phyloP scores from a whole-genome alignment of 2,113 vertebrate species.

The Nothobranchius kuhntae region DNA sequence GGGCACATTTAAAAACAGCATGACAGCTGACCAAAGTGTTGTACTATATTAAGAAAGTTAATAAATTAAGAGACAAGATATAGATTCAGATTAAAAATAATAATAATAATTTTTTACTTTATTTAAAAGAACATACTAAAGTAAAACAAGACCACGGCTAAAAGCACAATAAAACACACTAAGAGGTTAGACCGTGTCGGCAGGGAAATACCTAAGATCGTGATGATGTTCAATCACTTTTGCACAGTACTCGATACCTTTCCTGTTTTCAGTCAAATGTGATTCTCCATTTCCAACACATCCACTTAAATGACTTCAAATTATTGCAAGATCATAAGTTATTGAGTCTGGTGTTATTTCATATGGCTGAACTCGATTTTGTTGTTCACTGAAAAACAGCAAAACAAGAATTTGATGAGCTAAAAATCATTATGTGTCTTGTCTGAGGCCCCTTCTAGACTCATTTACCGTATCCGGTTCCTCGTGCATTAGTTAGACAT shows the following conservation, averaged over 20 bases:
- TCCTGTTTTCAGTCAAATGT: conserved; percentile 3
- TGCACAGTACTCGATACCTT: neutral
- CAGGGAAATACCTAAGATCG: too few relatives aligned
- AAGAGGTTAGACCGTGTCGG: too few relatives aligned
- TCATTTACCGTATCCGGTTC: conserved; percentile 19
- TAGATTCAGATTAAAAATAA: too few relatives aligned
- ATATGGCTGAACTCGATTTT: neutral
- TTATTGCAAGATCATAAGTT: neutral
- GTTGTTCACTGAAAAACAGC: neutral
- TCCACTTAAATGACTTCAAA: neutral
- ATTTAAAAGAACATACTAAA: too few relatives aligned
- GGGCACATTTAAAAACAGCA: too few relatives aligned
- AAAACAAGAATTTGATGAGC: conserved; percentile 15
- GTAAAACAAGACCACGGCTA: too few relatives aligned
- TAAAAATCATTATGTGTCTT: conserved; percentile 7
- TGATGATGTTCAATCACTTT: too few relatives aligned
- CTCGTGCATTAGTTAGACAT: conserved; percentile 37
- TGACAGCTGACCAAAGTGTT: too few relatives aligned
- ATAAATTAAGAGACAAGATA: too few relatives aligned
- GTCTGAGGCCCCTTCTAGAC: conserved; percentile 16
- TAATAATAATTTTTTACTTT: too few relatives aligned
- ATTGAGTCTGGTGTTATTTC: neutral
- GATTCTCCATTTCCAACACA: neutral
- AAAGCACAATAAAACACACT: too few relatives aligned
- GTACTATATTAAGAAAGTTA: too few relatives aligned